phyloP scores from a whole-genome alignment of 1,140 invertebrate genomes.

The Aporrectodea caliginosa region DNA sequence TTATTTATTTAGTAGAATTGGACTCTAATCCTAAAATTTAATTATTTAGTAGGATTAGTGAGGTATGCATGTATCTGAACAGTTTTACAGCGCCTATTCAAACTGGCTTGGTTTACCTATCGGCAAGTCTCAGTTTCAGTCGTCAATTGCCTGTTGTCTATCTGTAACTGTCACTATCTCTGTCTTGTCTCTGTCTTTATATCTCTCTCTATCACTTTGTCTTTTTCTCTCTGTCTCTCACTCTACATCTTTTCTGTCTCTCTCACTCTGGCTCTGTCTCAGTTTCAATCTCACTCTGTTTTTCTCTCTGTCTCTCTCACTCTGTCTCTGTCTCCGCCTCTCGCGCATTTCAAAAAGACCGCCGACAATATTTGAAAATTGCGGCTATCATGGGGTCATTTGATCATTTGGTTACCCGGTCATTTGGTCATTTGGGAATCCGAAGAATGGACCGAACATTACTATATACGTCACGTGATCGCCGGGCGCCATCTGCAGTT shows the following conservation, averaged over 20 bases:
- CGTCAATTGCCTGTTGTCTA: background rate
- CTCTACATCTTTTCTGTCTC: background rate
- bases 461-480: no score
- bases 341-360: background rate
- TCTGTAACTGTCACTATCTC: background rate
- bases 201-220: slow-evolving; percentile 9
- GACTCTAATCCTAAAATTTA: no score
- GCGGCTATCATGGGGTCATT: background rate
- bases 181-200: slow-evolving; percentile 5
- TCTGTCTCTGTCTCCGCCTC: background rate
- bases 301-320: background rate
- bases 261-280: background rate
- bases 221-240: slow-evolving; percentile 9
- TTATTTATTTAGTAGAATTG: no score
- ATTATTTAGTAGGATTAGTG: no score
- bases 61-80: no score
- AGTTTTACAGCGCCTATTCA: no score
- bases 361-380: background rate
- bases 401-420: background rate
- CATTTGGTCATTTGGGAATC: no score
- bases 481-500: no score
- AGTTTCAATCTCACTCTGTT: background rate
- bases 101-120: no score
- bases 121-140: no score
- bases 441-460: no score